These are phyloP conservation scores for Anagyrus pseudococci DNA, from an alignment of 2,888 invertebrate species.

Conservation along the genomic window DNA sequence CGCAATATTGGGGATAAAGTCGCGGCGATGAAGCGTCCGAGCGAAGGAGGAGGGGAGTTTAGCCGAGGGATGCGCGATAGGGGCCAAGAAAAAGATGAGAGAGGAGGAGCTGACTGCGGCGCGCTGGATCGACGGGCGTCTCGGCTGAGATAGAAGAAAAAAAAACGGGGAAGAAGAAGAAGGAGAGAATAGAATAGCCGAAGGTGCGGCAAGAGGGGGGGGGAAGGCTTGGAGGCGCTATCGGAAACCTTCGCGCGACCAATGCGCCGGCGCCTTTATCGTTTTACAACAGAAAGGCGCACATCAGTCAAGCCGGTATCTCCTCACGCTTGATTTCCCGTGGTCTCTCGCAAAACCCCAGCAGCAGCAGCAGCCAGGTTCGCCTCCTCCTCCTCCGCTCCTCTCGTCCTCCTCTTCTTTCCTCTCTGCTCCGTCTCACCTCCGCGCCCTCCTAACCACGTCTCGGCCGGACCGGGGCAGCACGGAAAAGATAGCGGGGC, in stretches of 20 bases:
- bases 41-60: no score
- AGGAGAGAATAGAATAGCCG: slow-evolving; percentile 25
- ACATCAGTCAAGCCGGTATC: slow-evolving; percentile 63
- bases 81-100: background rate
- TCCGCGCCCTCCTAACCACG: slow-evolving; percentile 27
- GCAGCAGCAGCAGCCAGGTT: slow-evolving; percentile 15
- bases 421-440: slow-evolving; percentile 19
- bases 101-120: no score
- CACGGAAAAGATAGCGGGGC: slow-evolving; percentile 29
- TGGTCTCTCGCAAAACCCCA: slow-evolving; percentile 46
- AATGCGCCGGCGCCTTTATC: slow-evolving; percentile 62
- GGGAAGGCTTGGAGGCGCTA: slow-evolving; percentile 49
- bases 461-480: slow-evolving; percentile 19
- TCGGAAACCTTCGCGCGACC: slow-evolving; percentile 60
- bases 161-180: slow-evolving; percentile 26
- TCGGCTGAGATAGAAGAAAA: slow-evolving; percentile 26
- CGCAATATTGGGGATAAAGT: no score
- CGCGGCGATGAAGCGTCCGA: no score
- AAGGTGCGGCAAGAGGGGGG: slow-evolving; percentile 34
- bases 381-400: no score
- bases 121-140: slow-evolving; percentile 30
- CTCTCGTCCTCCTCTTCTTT: slow-evolving; percentile 38
- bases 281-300: slow-evolving; percentile 63
- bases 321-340: slow-evolving; percentile 64
- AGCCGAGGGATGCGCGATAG: no score